phyloP scores from a whole-genome alignment of 2,113 vertebrate genomes.

The Synodontis membranacea region DNA sequence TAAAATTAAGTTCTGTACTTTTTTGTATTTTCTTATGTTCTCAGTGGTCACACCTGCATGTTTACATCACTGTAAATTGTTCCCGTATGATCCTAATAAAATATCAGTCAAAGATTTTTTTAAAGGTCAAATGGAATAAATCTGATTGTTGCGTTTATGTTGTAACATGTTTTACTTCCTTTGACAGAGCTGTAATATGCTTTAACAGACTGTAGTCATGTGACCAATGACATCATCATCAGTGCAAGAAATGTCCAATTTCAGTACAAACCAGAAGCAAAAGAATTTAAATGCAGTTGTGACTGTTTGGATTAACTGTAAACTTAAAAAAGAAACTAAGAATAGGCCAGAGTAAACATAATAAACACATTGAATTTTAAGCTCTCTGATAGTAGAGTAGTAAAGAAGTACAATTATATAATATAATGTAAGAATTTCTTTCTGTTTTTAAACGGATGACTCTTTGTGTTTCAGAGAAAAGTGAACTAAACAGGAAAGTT shows the following conservation, averaged over 20 bases:
- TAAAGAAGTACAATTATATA: not conserved
- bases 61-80: not conserved
- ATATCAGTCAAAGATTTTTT: not conserved
- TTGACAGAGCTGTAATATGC: not conserved
- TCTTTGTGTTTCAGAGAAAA: conserved; percentile 82
- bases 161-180: not conserved
- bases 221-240: not conserved
- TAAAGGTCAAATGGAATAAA: not conserved
- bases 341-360: not conserved
- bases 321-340: not conserved
- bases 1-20: not conserved
- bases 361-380: not conserved
- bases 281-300: not conserved
- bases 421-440: not conserved
- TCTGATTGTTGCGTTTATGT: not conserved
- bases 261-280: not conserved
- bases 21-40: not conserved
- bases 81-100: not conserved
- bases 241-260: not conserved
- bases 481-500: conserved; percentile 77
- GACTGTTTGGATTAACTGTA: not conserved
- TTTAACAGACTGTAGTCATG: not conserved
- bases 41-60: not conserved
- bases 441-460: not conserved
- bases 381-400: not conserved